A percentile compares a stretch with the other conserved stretches of the same genome.
These are phyloP conservation scores for Clistopyga incitator DNA, from an alignment of 2,888 invertebrate species.

Conservation along the genomic window DNA sequence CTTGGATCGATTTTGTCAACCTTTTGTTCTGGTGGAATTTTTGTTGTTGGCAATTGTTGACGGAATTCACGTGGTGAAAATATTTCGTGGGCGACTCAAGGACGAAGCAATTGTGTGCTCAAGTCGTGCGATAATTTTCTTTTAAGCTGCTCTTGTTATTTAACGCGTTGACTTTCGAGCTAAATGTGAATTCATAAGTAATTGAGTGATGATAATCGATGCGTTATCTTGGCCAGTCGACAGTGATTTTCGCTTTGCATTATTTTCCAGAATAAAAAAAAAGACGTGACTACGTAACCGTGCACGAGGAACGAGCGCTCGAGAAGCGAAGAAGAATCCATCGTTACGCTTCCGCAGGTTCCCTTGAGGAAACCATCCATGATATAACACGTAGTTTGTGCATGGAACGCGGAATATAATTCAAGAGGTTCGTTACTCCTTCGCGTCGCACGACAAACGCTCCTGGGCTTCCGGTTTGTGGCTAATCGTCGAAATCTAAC, in stretches of 20 bases:
- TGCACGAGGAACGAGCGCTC: neutral
- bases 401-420: conserved; percentile 12
- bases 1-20: neutral
- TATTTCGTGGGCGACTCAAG: neutral
- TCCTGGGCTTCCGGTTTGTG: conserved; percentile 54
- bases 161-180: too few species aligned
- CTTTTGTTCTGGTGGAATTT: neutral
- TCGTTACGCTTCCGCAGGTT: conserved; percentile 36
- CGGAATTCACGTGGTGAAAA: neutral
- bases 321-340: conserved; percentile 9
- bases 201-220: conserved; percentile 14
- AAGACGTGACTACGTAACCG: conserved; percentile 1
- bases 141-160: neutral
- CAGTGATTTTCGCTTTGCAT: neutral
- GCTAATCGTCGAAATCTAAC: conserved; percentile 55
- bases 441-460: conserved; percentile 12
- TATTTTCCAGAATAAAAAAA: neutral
- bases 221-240: neutral
- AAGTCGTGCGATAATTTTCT: neutral
- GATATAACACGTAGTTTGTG: conserved; percentile 24
- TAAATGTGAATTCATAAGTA: too few species aligned
- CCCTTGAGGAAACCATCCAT: conserved; percentile 34
- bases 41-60: neutral
- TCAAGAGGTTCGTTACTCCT: conserved; percentile 54
- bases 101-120: neutral